These are phyloP conservation scores for Dissostichus mawsoni DNA, from an alignment of 2,113 vertebrate species.

Conservation along the genomic window DNA sequence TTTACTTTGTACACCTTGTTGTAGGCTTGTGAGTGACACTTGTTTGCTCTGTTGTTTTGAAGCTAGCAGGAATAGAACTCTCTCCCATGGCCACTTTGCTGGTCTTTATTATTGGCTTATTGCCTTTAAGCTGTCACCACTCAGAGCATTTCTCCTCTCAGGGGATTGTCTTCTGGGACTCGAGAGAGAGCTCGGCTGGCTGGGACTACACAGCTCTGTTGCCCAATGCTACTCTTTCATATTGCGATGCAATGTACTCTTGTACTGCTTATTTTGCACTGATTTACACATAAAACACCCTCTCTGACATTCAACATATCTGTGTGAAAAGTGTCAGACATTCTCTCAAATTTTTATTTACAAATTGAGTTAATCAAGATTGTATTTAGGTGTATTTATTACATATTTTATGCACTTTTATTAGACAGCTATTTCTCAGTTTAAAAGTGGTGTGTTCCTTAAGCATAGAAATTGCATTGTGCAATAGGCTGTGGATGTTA, in stretches of 20 bases:
- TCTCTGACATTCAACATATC: slow-evolving; percentile 24
- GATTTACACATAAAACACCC: slow-evolving; percentile 29
- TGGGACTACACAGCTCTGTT: slow-evolving; percentile 62
- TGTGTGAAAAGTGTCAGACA: neutral
- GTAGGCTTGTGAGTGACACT: slow-evolving; percentile 64
- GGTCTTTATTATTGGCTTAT: slow-evolving; percentile 82
- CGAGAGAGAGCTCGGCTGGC: slow-evolving; percentile 60
- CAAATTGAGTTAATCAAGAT: slow-evolving; percentile 19
- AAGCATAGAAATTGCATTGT: slow-evolving; percentile 46
- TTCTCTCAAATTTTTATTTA: neutral
- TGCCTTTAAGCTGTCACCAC: slow-evolving; percentile 83
- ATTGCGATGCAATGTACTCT: slow-evolving; percentile 40
- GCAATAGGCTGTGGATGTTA: slow-evolving; percentile 66
- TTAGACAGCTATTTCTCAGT: slow-evolving; percentile 20
- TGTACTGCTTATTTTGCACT: slow-evolving; percentile 33
- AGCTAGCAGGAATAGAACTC: slow-evolving; percentile 61
- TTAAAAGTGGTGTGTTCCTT: slow-evolving; percentile 43
- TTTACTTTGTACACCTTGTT: slow-evolving; percentile 54
- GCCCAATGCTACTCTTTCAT: slow-evolving; percentile 68
- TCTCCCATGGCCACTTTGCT: slow-evolving; percentile 76
- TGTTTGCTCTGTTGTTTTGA: slow-evolving; percentile 73
- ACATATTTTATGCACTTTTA: neutral
- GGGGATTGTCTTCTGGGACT: slow-evolving; percentile 77
- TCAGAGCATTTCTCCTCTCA: slow-evolving; percentile 75
- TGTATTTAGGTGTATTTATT: slow-evolving; percentile 30